phyloP scores from a whole-genome alignment of 2,888 invertebrate species.

The Meghimatium bilineatum region DNA sequence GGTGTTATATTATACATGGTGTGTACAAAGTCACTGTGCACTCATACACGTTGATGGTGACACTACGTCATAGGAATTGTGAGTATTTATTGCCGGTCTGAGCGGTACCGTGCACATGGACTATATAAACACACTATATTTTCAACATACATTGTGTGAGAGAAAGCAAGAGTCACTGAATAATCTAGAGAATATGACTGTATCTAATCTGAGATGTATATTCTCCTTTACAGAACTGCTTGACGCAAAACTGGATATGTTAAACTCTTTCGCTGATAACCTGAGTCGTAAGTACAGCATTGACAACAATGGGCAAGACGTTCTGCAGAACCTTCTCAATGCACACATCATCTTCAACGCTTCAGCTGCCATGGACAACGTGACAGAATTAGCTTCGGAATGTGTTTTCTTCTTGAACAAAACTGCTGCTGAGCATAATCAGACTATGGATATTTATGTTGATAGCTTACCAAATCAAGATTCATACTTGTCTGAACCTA shows the following conservation, averaged over 20 bases:
- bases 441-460: neutral
- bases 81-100: too few species aligned
- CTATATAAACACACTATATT: too few species aligned
- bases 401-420: constrained; percentile 18
- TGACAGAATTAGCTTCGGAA: constrained; percentile 5
- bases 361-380: neutral
- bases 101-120: too few species aligned
- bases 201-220: neutral
- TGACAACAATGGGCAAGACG: neutral
- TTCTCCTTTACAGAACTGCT: neutral
- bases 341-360: constrained; percentile 34
- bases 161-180: too few species aligned
- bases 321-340: constrained; percentile 22
- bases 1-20: too few species aligned
- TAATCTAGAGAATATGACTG: too few species aligned
- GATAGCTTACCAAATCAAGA: neutral
- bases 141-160: too few species aligned
- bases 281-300: constrained; percentile 14
- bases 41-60: too few species aligned
- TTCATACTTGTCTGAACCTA: neutral
- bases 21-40: too few species aligned
- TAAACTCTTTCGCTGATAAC: constrained; percentile 9
- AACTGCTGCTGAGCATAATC: constrained; percentile 19
- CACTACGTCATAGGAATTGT: too few species aligned
- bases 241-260: constrained; percentile 22